Evolutionary conservation across 1,140 invertebrate genomes (phyloP).

Genomic region (Rhagoletis pomonella): DNA sequence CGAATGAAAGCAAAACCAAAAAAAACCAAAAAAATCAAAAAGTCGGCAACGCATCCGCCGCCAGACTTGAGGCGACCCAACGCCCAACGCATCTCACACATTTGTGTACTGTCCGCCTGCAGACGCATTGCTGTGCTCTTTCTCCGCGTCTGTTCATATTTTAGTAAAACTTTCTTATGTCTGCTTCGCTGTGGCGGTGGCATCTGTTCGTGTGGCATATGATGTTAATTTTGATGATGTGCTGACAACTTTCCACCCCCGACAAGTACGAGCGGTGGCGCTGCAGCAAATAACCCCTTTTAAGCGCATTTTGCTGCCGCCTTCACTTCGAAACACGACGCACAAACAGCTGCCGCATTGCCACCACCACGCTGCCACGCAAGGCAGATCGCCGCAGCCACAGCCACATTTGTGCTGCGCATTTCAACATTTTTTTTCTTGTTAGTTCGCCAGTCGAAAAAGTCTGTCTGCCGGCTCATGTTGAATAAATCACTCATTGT

Average conservation of each 20-base stretch:
- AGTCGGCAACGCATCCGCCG: slow-evolving; percentile 33
- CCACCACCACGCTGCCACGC: not conserved
- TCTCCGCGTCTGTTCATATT: not conserved
- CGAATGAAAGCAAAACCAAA: not conserved
- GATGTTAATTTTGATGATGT: slow-evolving; percentile 58
- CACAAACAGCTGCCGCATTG: slow-evolving; percentile 29
- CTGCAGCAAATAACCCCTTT: slow-evolving; percentile 10
- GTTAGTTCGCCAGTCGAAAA: slow-evolving; percentile 15
- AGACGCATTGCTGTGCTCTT: not conserved
- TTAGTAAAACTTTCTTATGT: slow-evolving; percentile 14
- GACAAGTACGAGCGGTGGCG: not conserved
- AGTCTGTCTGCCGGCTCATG: not conserved
- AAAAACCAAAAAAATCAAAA: not conserved
- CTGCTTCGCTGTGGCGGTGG: not conserved
- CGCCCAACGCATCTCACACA: not conserved
- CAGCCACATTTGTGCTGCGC: slow-evolving; percentile 20
- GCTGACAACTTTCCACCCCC: slow-evolving; percentile 56
- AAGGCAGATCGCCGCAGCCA: not conserved
- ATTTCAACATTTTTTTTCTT: slow-evolving; percentile 3
- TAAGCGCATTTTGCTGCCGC: slow-evolving; percentile 19
- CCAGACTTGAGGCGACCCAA: not conserved
- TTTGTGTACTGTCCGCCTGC: not conserved
- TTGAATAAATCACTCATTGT: slow-evolving; percentile 46
- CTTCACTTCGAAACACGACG: not conserved
- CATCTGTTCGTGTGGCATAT: slow-evolving; percentile 48